Percentiles rank a stretch among this genome's conserved stretches.
These are phyloP conservation scores for Chelon labrosus DNA, from an alignment of 2,797 vertebrate genomes.

Conservation along the genomic window DNA sequence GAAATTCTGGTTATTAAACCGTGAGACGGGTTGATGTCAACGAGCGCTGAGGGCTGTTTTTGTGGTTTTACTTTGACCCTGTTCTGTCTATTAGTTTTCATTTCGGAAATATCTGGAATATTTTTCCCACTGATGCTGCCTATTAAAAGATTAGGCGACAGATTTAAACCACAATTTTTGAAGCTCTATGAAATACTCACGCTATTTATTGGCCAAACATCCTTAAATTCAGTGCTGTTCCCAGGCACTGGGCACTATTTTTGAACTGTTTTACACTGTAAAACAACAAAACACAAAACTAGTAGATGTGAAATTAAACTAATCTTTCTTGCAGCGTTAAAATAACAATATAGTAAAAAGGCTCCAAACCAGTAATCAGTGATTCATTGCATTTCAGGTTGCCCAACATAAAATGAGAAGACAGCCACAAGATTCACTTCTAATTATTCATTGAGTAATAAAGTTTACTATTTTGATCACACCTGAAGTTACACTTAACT, in stretches of 20 bases:
- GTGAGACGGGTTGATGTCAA: conserved; percentile 35
- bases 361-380: neutral
- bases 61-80: conserved; percentile 4
- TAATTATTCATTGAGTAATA: too few relatives aligned
- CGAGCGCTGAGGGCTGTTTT: conserved; percentile 6
- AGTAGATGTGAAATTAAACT: neutral
- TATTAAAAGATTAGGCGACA: too few relatives aligned
- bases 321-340: neutral
- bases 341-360: neutral
- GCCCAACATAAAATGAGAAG: neutral
- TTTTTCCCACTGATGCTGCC: too few relatives aligned
- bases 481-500: too few relatives aligned
- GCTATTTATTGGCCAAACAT: neutral
- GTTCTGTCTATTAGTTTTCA: neutral
- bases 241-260: too few relatives aligned
- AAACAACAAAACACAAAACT: too few relatives aligned
- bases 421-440: neutral
- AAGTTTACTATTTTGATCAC: too few relatives aligned
- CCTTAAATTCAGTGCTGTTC: too few relatives aligned
- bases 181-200: neutral
- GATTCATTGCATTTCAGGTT: neutral
- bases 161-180: neutral
- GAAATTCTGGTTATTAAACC: conserved; percentile 69
- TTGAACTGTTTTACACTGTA: too few relatives aligned
- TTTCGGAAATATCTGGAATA: neutral